These are phyloP conservation scores for Guaruba guarouba DNA, from an alignment of 2,113 vertebrate species.

Conservation along the genomic window DNA sequence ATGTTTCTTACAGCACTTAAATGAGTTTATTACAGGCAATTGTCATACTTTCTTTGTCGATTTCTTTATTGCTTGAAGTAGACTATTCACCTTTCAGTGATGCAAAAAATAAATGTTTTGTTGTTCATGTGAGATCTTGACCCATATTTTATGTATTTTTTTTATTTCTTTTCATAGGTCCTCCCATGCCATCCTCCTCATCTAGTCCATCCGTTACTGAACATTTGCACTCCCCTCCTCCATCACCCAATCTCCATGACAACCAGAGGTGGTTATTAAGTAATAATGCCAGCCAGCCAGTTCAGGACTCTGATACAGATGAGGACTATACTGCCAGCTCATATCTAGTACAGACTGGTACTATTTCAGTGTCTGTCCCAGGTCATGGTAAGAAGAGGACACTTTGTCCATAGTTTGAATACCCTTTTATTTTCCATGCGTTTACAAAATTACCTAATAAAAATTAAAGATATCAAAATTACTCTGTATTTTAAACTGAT, in stretches of 20 bases:
- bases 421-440: conserved; percentile 37
- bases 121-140: not conserved
- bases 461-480: not conserved
- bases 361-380: conserved; percentile 62
- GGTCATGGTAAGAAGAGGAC: conserved; percentile 75
- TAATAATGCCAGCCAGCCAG: conserved; percentile 77
- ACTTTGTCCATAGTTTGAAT: conserved; percentile 55
- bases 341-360: conserved; percentile 66
- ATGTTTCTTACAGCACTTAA: not conserved
- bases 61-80: not conserved
- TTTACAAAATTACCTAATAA: not conserved
- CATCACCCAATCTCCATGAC: conserved; percentile 78
- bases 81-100: not conserved
- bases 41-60: conserved; percentile 4
- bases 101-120: not conserved
- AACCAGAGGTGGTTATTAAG: conserved; percentile 84
- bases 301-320: conserved; percentile 81
- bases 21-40: not conserved
- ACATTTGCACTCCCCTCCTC: conserved; percentile 78
- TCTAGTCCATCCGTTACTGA: conserved; percentile 82
- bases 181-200: conserved; percentile 81
- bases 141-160: conserved; percentile 41
- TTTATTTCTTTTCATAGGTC: conserved; percentile 73
- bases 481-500: not conserved
- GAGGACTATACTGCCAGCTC: conserved; percentile 74